Evolutionary conservation across 1,140 invertebrate genomes (phyloP), one percentile per base, ranked within the genome.

Genomic region (Solen grandis): DNA sequence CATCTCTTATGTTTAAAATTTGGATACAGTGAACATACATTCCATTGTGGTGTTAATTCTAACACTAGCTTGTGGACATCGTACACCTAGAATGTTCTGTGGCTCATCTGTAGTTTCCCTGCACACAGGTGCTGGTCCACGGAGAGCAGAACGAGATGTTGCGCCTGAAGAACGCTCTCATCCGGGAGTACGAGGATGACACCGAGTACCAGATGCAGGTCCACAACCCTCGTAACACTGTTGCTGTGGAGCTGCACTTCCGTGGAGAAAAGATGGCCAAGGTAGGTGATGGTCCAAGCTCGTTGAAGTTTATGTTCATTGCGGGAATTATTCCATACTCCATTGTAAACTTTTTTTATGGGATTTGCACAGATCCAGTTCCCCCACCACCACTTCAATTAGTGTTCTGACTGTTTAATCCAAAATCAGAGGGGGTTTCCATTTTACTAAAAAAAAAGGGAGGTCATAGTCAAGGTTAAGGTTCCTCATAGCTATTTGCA

Each of bases 131-230:
- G 16, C 93, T 99, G 27, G 99, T 99, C 0, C 99, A 99, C 92
- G 99, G 99, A 0, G 99, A 99, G 92, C 96, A 98, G 90, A 99
- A 99, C 92, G 99, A 99, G 93, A 99, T 99, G 99, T 96, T 95
- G 2, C 94, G 99, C 31, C 92, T 99, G 57, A 99, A 99, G 93
- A 95, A 97, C 57, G 99, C 98, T 0, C 93, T 99, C 25, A 95
- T 97, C 86, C 93, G 98, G 19, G 98, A 99, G 92, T 99, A 99
- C 90, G 97, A 98, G 92, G 96, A 97, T 85, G 96, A 97, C 89
- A 94, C 95, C 19, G 96, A 96, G 85, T 96, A 96, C 13, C 95
- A 95, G n/a, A 97, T 99, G 84, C 94, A 96, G 82, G 95, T 99
- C 50, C 97, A 99, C 91, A 99, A 98, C 93, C 99, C 99, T 0